A percentile compares a stretch with the other conserved stretches of the same genome.
These are phyloP conservation scores for Leptatherina wallacei DNA, from an alignment of 2,797 vertebrate genomes.

Conservation along the genomic window DNA sequence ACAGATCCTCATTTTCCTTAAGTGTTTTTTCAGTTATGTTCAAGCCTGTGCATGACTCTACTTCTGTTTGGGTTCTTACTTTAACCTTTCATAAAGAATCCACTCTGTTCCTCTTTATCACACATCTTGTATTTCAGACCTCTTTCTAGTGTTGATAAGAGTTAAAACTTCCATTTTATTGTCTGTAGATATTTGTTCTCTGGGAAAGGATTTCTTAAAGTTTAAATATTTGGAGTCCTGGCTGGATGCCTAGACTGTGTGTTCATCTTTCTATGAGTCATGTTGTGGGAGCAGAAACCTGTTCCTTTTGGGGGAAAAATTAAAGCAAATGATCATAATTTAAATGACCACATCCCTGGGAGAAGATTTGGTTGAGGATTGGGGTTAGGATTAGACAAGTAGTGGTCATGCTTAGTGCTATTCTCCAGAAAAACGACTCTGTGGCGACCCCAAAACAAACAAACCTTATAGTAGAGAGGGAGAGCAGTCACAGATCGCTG, in stretches of 20 bases:
- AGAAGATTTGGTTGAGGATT: neutral
- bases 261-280: constrained; percentile 6
- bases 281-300: constrained; percentile 8
- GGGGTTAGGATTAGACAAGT: neutral
- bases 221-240: constrained; percentile 76
- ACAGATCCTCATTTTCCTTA: neutral
- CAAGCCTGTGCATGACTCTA: neutral
- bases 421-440: neutral
- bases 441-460: too few species aligned
- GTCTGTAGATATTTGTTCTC: constrained; percentile 51
- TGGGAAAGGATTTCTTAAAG: constrained; percentile 61
- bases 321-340: neutral
- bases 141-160: neutral
- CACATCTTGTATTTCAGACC: neutral
- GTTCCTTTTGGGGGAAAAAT: neutral
- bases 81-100: neutral
- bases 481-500: constrained; percentile 3
- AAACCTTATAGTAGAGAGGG: neutral
- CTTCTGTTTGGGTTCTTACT: neutral
- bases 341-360: neutral
- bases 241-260: constrained; percentile 39
- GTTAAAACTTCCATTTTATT: constrained; percentile 39
- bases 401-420: neutral
- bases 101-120: neutral
- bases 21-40: neutral